These are phyloP conservation scores for Chloroceryle aenea DNA, from an alignment of 2,113 vertebrate genomes.

Conservation along the genomic window DNA sequence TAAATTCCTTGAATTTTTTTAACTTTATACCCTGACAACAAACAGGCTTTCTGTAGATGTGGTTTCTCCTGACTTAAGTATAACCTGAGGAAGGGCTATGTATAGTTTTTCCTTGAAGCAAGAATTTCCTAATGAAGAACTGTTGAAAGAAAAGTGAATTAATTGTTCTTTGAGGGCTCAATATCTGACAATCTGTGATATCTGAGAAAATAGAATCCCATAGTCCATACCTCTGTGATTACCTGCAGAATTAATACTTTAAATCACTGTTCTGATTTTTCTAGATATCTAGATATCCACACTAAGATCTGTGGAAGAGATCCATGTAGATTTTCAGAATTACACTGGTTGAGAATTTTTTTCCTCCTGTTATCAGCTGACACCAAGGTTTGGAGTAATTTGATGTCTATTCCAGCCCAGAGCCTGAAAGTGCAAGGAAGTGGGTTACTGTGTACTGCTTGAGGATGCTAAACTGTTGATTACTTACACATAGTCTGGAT, in stretches of 20 bases:
- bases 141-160: not conserved
- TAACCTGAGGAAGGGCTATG: not conserved
- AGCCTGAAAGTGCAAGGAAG: slow-evolving; percentile 1
- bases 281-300: not conserved
- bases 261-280: not conserved
- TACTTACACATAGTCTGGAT: not conserved
- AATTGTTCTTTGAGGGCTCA: not conserved
- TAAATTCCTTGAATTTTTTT: not conserved
- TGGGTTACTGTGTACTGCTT: slow-evolving; percentile 51
- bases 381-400: not conserved
- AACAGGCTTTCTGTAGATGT: not conserved
- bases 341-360: not conserved
- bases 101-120: not conserved
- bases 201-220: not conserved
- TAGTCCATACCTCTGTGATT: not conserved
- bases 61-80: not conserved
- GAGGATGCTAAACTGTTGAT: slow-evolving; percentile 16
- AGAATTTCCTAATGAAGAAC: not conserved
- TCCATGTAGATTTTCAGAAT: not conserved
- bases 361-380: not conserved
- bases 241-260: not conserved
- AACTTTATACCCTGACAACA: not conserved
- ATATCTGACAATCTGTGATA: not conserved
- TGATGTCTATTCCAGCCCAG: not conserved
- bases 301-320: not conserved